Conservation (phyloP, 2,888 invertebrate genomes). For the Caenorhabditis virilis region DNA sequence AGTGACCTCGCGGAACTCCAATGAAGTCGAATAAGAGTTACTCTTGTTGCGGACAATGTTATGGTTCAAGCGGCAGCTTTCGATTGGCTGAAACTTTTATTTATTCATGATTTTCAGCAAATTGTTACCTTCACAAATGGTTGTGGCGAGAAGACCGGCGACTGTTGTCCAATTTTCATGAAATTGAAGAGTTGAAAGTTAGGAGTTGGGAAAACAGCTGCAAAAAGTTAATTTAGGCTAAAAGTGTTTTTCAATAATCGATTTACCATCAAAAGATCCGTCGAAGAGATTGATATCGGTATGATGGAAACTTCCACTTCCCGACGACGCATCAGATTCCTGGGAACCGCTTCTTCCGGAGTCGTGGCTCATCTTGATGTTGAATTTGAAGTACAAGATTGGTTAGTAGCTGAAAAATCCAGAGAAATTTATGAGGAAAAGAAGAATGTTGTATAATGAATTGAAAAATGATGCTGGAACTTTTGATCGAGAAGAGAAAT, state of each 20-base stretch:
- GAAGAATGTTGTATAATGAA: background rate
- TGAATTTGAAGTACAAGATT: background rate
- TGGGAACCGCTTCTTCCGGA: background rate
- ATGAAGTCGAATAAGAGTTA: background rate
- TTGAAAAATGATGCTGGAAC: too few species aligned
- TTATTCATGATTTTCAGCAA: background rate
- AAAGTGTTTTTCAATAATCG: background rate
- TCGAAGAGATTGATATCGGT: slow-evolving; percentile 2
- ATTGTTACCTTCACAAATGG: slow-evolving; percentile 1
- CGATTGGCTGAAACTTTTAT: background rate
- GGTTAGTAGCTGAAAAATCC: slow-evolving; percentile 5
- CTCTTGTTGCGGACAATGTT: background rate
- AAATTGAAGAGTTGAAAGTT: slow-evolving; percentile 1
- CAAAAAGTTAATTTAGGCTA: background rate
- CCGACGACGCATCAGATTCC: background rate
- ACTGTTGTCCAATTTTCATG: background rate
- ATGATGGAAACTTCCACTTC: background rate
- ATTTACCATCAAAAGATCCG: slow-evolving; percentile 5
- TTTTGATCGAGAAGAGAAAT: too few species aligned
- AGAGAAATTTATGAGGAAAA: background rate
- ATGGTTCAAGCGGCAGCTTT: slow-evolving; percentile 1
- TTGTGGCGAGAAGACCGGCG: slow-evolving; percentile 2
- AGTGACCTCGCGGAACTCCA: slow-evolving; percentile 3
- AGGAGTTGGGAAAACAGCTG: background rate
- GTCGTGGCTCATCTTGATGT: background rate